Conservation (phyloP, 1,140 invertebrate species). For the Ptiloglossa arizonensis region DNA sequence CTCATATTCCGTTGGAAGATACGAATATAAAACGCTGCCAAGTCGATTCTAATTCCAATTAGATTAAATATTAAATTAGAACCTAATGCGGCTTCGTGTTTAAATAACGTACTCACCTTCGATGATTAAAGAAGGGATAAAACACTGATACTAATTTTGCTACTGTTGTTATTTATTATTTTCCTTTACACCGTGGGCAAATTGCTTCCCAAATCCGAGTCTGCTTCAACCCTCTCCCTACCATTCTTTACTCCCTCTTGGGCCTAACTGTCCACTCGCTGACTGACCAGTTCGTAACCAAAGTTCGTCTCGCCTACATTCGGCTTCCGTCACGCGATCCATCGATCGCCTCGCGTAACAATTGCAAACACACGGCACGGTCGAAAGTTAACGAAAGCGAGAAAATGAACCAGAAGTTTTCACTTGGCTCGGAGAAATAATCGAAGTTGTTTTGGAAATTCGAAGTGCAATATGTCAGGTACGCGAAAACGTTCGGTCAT, state of each 20-base stretch:
- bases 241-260: slow-evolving; percentile 48
- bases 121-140: too few relatives aligned
- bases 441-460: slow-evolving; percentile 8
- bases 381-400: too few relatives aligned
- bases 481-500: slow-evolving; percentile 34
- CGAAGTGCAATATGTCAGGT: slow-evolving; percentile 46
- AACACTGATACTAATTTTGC: too few relatives aligned
- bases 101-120: too few relatives aligned
- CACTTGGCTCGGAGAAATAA: not conserved
- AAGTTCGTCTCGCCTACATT: slow-evolving; percentile 40
- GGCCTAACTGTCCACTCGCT: slow-evolving; percentile 45
- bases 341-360: too few relatives aligned
- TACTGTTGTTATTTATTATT: not conserved
- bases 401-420: not conserved
- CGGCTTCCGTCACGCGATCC: not conserved
- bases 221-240: slow-evolving; percentile 51
- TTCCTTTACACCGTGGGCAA: not conserved
- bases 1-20: too few relatives aligned
- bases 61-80: too few relatives aligned
- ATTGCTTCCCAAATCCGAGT: slow-evolving; percentile 19
- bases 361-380: too few relatives aligned
- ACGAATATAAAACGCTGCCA: too few relatives aligned
- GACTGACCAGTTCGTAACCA: slow-evolving; percentile 49
- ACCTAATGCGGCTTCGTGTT: too few relatives aligned
- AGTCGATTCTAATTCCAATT: too few relatives aligned